Percentiles rank a stretch among this genome's conserved stretches.
Evolutionary conservation across 2,113 vertebrate species (phyloP).

Genomic region (Galemys pyrenaicus): DNA sequence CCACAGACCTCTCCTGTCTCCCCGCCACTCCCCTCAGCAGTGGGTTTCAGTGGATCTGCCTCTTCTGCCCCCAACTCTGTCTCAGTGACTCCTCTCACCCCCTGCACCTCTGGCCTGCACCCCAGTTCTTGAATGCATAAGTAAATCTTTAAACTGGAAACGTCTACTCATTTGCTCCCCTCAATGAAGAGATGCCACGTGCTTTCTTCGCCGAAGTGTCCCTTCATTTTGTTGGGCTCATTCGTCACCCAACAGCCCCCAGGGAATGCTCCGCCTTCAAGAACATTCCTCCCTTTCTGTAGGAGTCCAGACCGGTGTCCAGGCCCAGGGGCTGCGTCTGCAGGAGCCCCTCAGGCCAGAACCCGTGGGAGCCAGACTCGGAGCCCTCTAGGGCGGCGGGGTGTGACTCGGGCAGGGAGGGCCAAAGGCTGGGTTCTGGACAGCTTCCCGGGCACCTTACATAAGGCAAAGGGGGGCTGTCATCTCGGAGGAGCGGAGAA

Average conservation of each 20-base stretch:
- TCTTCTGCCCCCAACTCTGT: no score
- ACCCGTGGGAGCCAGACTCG: accelerated
- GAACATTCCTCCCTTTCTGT: no score
- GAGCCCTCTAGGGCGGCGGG: accelerated
- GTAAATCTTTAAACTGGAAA: no score
- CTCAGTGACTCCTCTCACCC: no score
- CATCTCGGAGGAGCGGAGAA: neutral
- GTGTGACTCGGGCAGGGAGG: no score
- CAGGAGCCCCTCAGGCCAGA: no score
- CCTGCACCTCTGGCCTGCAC: no score
- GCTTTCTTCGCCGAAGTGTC: accelerated
- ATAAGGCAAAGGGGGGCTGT: neutral
- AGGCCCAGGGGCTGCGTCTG: accelerated
- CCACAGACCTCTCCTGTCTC: no score
- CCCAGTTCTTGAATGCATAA: no score
- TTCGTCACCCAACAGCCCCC: no score
- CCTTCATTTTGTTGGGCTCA: accelerated
- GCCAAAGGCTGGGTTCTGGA: neutral
- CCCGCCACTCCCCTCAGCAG: no score
- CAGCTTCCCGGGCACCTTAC: accelerated
- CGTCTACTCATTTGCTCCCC: neutral
- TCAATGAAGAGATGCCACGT: accelerated
- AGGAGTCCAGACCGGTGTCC: neutral
- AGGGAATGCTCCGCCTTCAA: neutral
- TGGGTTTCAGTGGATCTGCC: no score